phyloP scores from a whole-genome alignment of 1,140 invertebrate species.

The Bombyx mandarina region DNA sequence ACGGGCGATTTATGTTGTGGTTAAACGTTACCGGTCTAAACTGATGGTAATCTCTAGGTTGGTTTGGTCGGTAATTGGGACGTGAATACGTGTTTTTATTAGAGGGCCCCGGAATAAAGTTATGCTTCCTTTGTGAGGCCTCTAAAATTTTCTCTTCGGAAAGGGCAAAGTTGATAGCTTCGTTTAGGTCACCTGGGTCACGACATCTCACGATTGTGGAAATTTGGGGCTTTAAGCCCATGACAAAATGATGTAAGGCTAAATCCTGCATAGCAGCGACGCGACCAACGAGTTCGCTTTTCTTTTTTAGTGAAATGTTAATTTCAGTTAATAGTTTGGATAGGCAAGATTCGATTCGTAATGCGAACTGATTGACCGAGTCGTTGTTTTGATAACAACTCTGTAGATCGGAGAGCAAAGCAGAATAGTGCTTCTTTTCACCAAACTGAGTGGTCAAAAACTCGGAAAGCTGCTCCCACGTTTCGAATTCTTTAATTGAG shows the following conservation, averaged over 20 bases:
- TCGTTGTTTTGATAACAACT: constrained; percentile 11
- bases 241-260: constrained; percentile 14
- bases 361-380: constrained; percentile 9
- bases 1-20: too few species aligned
- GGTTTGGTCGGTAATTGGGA: too few species aligned
- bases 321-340: constrained; percentile 17
- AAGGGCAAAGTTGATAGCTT: constrained; percentile 16
- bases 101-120: too few species aligned
- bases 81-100: too few species aligned
- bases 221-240: constrained; percentile 15
- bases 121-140: background rate
- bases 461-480: constrained; percentile 10
- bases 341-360: constrained; percentile 10
- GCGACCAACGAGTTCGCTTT: constrained; percentile 14
- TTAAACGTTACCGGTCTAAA: too few species aligned
- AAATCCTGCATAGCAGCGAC: constrained; percentile 19
- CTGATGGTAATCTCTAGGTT: too few species aligned
- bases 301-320: constrained; percentile 7
- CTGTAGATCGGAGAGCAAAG: constrained; percentile 17
- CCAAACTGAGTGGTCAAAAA: constrained; percentile 15
- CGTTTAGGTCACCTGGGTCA: constrained; percentile 14
- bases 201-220: constrained; percentile 15
- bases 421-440: constrained; percentile 20
- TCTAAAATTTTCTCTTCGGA: constrained; percentile 39
- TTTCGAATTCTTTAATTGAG: constrained; percentile 17